Evolutionary conservation across 1,140 invertebrate genomes (phyloP).

Genomic region (Leptopilina clavipes): DNA sequence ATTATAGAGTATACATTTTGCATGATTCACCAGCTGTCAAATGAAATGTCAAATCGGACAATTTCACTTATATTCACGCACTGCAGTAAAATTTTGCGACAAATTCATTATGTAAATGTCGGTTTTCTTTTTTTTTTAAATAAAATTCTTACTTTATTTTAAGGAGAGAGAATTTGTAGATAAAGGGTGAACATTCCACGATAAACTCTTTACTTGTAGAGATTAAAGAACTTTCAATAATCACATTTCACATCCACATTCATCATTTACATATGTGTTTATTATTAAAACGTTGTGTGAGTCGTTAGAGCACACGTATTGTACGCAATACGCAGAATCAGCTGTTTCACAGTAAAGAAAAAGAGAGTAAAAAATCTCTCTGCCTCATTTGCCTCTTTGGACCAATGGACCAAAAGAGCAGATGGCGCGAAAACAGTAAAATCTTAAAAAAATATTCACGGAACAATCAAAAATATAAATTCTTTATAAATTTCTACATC

Average conservation of each 20-base stretch:
- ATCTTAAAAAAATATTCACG: neutral
- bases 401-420: neutral
- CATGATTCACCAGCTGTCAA: constrained; percentile 23
- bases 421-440: constrained; percentile 9
- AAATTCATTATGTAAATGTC: constrained; percentile 3
- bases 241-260: neutral
- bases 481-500: no score
- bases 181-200: neutral
- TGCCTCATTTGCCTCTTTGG: neutral
- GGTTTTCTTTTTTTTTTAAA: neutral
- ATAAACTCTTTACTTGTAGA: neutral
- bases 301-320: neutral
- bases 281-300: constrained; percentile 18
- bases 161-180: neutral
- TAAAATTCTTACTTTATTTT: neutral
- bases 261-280: constrained; percentile 11
- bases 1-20: neutral
- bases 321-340: constrained; percentile 25
- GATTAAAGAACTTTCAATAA: neutral
- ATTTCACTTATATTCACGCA: constrained; percentile 2
- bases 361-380: neutral
- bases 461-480: no score
- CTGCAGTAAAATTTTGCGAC: constrained; percentile 6
- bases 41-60: constrained; percentile 20
- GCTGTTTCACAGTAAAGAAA: constrained; percentile 1